Evolutionary conservation across 2,113 vertebrate genomes (phyloP), one percentile per base, ranked within the genome.

Genomic region (Malurus melanocephalus): DNA sequence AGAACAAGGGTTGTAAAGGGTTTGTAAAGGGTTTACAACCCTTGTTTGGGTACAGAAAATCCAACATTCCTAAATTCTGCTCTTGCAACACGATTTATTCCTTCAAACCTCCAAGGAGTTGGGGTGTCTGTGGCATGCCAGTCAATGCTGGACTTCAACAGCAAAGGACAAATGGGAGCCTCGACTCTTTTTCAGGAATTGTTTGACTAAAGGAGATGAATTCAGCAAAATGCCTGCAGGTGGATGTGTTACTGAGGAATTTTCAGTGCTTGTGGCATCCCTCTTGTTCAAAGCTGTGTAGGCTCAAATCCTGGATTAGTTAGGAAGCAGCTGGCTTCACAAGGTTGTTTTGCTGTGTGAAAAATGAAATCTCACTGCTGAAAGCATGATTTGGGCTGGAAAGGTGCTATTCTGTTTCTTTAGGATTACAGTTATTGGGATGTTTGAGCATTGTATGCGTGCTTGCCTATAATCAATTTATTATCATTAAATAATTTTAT

Each of bases 51-150:
- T 23, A 10, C 24, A 33, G 53, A 28, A 46, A 24, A 23, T 18
- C 24, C 0, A 0, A 2, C 11, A 2, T 49, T 45, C 52, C 66
- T 43, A 16, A 77, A 55, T 35, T 33, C 40, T 46, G 10, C 17
- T 8, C 9, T 71, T 78, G 2, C 2, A 51, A 1, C 0, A 1
- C 15, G 4, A 1, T 1, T 4, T 18, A 4, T 42, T 72, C 28
- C 26, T 62, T 40, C 40, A 27, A 45, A 11, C 5, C 4, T 52
- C 13, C 27, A 21, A 66, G 23, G 35, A 30, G 14, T 3, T 22
- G 32, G 1, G 59, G 13, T 82, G 59, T 10, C 33, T 33, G 16
- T 28, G 66, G 43, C 2, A 2, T 11, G 33, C 57, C 30, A 53
- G 13, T 51, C 45, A 14, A 0, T 19, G n/a, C 16, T 4, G 53